Base-by-base conservation (phyloP, 2,888 invertebrate genomes). In the Congeria kusceri region DNA sequence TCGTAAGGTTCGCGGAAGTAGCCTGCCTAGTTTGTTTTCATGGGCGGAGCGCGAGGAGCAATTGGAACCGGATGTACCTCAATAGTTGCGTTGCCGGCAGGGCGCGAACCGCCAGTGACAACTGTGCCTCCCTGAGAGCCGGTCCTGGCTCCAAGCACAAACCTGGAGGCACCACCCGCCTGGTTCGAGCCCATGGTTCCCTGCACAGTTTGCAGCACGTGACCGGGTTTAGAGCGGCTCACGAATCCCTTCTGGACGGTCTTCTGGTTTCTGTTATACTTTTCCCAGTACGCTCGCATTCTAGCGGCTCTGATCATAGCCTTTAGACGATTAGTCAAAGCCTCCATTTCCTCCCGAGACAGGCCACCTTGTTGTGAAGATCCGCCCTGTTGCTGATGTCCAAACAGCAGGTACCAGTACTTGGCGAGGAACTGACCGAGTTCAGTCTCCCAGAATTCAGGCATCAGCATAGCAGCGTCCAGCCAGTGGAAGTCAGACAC, bases 101-200 rank as follows among this genome's bases (percentile, higher is more conserved):
- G n/a, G 3, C 39, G 39, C 1, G 39, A 13, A 1, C 13, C 15
- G 4, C 32, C 32, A 4, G 32, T 32, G 39, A 13, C 15, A 1
- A 39, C 39, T 32, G 32, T 4, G 32, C 9, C 9, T 11, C 9
- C 39, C 15, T 15, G 1, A 20, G 53, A 13, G 25, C 49, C 49
- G 18, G n/a, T 1, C n/a, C n/a, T 5, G 9, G 11, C 68, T 5
- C 80, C 80, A 4, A 80, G 61, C 23, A 80, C 70, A 7, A 23
- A 28, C 11, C 44, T 49, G 23, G 47, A 58, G 2, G 75, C 67
- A n/a, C 58, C 58, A n/a, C 80, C 80, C 13, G 75, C 75, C 27
- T 76, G 61, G 53, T 76, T 76, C 27, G 67, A 58, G 15, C 76
- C 72, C 66, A 70, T 75, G 13, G 18, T 76, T 47, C 82, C 73